phyloP scores from a whole-genome alignment of 2,797 vertebrate species.

The Hylomyscus alleni region DNA sequence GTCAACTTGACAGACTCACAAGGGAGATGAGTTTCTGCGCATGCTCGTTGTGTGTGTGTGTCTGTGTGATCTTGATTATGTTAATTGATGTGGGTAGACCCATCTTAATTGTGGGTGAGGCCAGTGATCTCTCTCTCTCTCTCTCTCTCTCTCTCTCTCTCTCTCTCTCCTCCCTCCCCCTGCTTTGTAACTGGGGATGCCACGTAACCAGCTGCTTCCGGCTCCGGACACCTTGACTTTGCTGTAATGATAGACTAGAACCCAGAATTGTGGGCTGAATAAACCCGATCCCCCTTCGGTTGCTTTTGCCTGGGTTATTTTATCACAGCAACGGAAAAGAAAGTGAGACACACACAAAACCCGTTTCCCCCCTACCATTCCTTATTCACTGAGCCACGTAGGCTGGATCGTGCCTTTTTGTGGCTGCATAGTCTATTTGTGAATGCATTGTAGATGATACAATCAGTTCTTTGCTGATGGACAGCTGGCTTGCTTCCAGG shows the following conservation, averaged over 20 bases:
- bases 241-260: background rate
- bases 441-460: background rate
- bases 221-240: background rate
- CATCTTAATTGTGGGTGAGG: background rate
- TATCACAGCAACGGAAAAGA: background rate
- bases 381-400: background rate
- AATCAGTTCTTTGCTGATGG: background rate
- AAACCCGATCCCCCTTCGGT: background rate
- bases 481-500: slow-evolving; percentile 14
- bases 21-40: background rate
- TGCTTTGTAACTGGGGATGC: background rate
- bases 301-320: background rate
- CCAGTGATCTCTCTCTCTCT: background rate
- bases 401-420: background rate
- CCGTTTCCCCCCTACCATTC: background rate
- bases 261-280: background rate
- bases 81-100: background rate
- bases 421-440: background rate
- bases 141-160: no score
- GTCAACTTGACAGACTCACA: background rate
- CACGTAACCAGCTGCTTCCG: background rate
- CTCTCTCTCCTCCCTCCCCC: background rate
- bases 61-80: background rate
- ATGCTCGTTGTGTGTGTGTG: background rate
- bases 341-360: background rate